These are phyloP conservation scores for Oreochromis spilurus DNA, from an alignment of 2,113 vertebrate species.

Conservation along the genomic window DNA sequence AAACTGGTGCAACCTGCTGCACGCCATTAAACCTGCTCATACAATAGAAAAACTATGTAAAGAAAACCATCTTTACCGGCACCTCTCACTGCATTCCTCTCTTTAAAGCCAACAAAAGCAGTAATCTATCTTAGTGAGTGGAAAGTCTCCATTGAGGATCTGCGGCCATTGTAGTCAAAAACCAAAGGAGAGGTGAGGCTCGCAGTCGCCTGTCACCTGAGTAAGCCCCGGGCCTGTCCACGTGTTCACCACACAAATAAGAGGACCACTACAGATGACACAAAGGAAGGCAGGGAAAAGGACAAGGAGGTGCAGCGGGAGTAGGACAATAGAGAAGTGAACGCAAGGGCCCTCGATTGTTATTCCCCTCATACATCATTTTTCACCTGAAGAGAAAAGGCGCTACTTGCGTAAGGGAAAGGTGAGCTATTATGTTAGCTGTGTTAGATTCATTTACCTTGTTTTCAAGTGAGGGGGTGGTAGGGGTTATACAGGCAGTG, in stretches of 20 bases:
- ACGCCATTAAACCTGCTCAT: background rate
- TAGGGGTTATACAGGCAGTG: background rate
- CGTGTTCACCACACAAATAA: constrained; percentile 32
- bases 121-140: constrained; percentile 34
- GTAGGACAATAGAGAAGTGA: constrained; percentile 11
- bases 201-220: constrained; percentile 55
- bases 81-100: constrained; percentile 22
- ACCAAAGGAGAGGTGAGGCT: constrained; percentile 56
- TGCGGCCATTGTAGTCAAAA: constrained; percentile 53
- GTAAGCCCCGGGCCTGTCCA: constrained; percentile 36
- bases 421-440: background rate
- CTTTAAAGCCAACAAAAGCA: constrained; percentile 30
- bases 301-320: constrained; percentile 9
- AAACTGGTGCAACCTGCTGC: background rate
- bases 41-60: constrained; percentile 16
- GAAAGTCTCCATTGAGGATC: constrained; percentile 25
- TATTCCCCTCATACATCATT: constrained; percentile 24
- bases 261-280: constrained; percentile 41
- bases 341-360: constrained; percentile 9
- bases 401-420: background rate
- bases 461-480: background rate
- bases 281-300: constrained; percentile 28
- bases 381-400: constrained; percentile 18
- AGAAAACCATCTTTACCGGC: constrained; percentile 26
- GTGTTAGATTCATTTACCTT: background rate